A percentile compares a stretch with the other conserved stretches of the same genome.
Evolutionary conservation across 2,888 invertebrate species (phyloP).

Genomic region (Hartigia nigra): DNA sequence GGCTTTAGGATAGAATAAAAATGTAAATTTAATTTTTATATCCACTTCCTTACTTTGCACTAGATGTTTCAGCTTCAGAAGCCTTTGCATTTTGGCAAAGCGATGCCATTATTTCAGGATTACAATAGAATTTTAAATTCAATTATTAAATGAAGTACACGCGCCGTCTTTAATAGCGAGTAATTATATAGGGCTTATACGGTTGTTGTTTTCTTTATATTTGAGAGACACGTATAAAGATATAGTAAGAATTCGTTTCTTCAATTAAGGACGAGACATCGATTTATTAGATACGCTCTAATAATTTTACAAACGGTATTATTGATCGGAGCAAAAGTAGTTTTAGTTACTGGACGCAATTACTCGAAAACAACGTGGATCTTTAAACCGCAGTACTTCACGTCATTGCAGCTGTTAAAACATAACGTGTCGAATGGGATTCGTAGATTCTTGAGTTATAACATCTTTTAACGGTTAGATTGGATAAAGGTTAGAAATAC

Average conservation of each 20-base stretch:
- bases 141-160: neutral
- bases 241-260: neutral
- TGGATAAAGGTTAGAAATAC: neutral
- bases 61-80: slow-evolving; percentile 22
- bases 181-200: too few relatives aligned
- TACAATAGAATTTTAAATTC: neutral
- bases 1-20: neutral
- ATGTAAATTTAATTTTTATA: neutral
- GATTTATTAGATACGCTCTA: neutral
- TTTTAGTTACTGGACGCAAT: neutral
- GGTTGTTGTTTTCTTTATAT: too few relatives aligned
- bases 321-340: neutral
- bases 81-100: slow-evolving; percentile 36
- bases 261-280: neutral
- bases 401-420: neutral
- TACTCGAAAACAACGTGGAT: neutral
- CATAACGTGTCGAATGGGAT: neutral
- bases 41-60: neutral
- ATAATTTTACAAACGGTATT: neutral
- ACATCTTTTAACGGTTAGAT: neutral
- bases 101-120: slow-evolving; percentile 37
- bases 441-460: neutral
- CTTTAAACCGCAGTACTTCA: neutral
- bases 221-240: neutral
- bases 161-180: too few relatives aligned